Conservation (phyloP, 2,113 vertebrate species). For the Helogale parvula region DNA sequence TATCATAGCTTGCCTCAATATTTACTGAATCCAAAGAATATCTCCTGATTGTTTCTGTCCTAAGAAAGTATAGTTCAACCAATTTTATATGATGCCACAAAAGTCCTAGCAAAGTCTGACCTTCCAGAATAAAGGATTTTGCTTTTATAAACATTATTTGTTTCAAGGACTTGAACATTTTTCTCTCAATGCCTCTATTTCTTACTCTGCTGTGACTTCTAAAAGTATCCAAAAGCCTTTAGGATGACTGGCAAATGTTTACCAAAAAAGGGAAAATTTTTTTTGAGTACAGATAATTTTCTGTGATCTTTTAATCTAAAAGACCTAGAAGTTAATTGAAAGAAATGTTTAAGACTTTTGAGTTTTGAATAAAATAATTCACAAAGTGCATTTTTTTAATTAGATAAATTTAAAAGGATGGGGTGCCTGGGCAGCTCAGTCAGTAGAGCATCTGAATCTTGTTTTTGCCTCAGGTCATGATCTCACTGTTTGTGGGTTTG, state of each 20-base stretch:
- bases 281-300: not conserved
- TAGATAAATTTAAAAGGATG: conserved; percentile 18
- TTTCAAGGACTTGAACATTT: conserved; percentile 33
- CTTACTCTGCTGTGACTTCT: not conserved
- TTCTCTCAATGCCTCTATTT: not conserved
- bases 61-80: not conserved
- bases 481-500: too few relatives aligned
- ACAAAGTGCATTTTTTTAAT: not conserved
- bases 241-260: conserved; percentile 11
- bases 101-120: not conserved
- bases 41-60: not conserved
- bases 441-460: too few relatives aligned
- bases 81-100: not conserved
- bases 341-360: conserved; percentile 24
- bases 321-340: conserved; percentile 4
- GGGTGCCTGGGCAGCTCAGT: too few relatives aligned
- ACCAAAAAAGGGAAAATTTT: not conserved
- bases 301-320: conserved; percentile 8
- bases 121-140: not conserved
- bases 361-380: conserved; percentile 39
- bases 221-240: not conserved
- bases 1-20: not conserved
- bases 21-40: not conserved
- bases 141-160: not conserved
- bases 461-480: too few relatives aligned